Base-by-base conservation (phyloP, 2,113 vertebrate genomes). In the Monarcha castaneiventris region DNA sequence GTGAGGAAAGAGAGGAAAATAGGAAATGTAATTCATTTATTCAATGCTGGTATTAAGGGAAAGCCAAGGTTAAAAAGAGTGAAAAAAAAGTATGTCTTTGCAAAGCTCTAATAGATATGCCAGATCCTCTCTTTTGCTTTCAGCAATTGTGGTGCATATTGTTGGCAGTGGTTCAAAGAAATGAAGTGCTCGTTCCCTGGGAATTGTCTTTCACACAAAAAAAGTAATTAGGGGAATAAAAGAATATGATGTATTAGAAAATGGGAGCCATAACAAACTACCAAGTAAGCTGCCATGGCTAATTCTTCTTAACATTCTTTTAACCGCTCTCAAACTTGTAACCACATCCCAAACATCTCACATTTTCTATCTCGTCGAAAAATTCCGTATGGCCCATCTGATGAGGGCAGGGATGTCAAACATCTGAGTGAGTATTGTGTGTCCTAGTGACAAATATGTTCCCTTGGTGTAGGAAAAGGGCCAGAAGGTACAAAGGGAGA, bases 361-460 rank as follows among this genome's bases (percentile, higher is more conserved):
- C 66, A 85, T 90, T 86, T 96, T 95, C 84, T 79, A 11, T 86
- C 80, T 96, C 22, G 3, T 68, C 1, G 7, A 95, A 94, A 91
- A 96, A 87, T 96, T 80, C 84, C 61, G 78, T 62, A 66, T 41
- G 91, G 76, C 68, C 94, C 95, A 94, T 96, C 93, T 95, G 96
- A 97, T 90, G 96, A 97, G 94, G 94, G 93, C 95, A 91, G 94
- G 80, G 91, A 96, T 90, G 91, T 96, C 96, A 96, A 97, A 94
- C 91, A 94, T 96, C 96, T 90, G 83, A 97, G 96, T 78, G 64
- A 7, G 56, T 86, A 97, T 97, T 97, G 94, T 97, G 94, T 95
- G 80, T 96, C 97, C 90, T 87, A 95, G 97, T 97, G 97, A 97
- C 97, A 97, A 98, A 88, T 86, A 96, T 93, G 97, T 96, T 95